These are phyloP conservation scores for Drosophila trapezifrons DNA, from an alignment of 1,140 invertebrate species.

Conservation along the genomic window DNA sequence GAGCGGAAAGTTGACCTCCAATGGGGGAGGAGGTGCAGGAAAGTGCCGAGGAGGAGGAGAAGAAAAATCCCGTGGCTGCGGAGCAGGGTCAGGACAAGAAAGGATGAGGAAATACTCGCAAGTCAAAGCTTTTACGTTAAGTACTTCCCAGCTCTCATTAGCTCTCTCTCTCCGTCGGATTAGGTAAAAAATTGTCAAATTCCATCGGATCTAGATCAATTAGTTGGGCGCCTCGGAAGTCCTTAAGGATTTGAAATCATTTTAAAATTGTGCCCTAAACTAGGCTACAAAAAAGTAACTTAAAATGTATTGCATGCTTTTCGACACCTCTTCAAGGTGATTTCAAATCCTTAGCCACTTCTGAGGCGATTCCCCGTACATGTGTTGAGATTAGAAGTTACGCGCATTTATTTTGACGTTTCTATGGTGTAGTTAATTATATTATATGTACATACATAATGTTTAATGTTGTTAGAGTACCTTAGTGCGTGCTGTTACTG, in stretches of 20 bases:
- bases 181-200: slow-evolving; percentile 30
- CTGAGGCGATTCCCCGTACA: background rate
- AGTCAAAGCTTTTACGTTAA: slow-evolving; percentile 73
- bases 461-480: slow-evolving; percentile 57
- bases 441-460: slow-evolving; percentile 54
- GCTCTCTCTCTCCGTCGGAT: slow-evolving; percentile 22
- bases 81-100: background rate
- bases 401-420: slow-evolving; percentile 71
- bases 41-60: background rate
- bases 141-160: slow-evolving; percentile 38
- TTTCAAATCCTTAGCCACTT: background rate
- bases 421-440: slow-evolving; percentile 52
- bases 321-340: background rate
- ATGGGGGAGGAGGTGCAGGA: background rate
- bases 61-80: too few species aligned
- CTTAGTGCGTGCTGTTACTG: slow-evolving; percentile 23
- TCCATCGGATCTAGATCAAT: slow-evolving; percentile 41
- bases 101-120: slow-evolving; percentile 73
- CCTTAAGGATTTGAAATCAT: background rate
- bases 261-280: background rate
- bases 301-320: background rate
- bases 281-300: background rate
- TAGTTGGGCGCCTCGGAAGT: slow-evolving; percentile 12
- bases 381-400: slow-evolving; percentile 51
- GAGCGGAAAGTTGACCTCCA: slow-evolving; percentile 64